A percentile compares a stretch with the other conserved stretches of the same genome.
phyloP scores from a whole-genome alignment of 1,140 invertebrate genomes.

The Cyclargus thomasi region DNA sequence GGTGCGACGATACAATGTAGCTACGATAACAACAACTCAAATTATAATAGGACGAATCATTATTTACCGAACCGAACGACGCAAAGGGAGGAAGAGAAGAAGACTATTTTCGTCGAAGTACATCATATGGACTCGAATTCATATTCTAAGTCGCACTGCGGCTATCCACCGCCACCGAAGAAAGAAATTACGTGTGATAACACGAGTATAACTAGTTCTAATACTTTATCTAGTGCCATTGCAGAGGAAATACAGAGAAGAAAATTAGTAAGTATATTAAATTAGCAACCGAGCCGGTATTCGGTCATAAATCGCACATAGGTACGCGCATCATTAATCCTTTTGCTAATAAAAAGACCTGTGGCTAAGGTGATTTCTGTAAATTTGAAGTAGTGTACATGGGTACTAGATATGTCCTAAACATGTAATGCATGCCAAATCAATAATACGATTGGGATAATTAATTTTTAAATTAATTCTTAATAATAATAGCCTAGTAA shows the following conservation, averaged over 20 bases:
- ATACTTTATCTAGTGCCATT: conserved; percentile 75
- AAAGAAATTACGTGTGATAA: conserved; percentile 48
- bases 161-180: conserved; percentile 43
- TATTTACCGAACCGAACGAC: conserved; percentile 43
- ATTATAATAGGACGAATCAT: conserved; percentile 41
- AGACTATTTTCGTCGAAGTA: conserved; percentile 79
- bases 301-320: too few species aligned
- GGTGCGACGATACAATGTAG: conserved; percentile 80
- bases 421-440: too few species aligned
- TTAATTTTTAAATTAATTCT: too few species aligned
- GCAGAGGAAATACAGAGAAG: conserved; percentile 75
- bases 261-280: conserved; percentile 47
- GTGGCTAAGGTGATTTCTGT: too few species aligned
- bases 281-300: too few species aligned
- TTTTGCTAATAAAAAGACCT: too few species aligned
- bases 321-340: too few species aligned
- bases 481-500: too few species aligned
- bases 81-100: conserved; percentile 68
- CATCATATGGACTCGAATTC: conserved; percentile 59
- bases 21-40: conserved; percentile 61
- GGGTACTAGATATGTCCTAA: too few species aligned
- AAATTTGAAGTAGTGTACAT: too few species aligned
- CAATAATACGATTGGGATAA: too few species aligned
- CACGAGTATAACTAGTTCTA: conserved; percentile 54
- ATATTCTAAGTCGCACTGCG: conserved; percentile 48